Conservation (phyloP, 37 sponge, comb jelly and placozoan genomes). For the Chondrosia reniformis region DNA sequence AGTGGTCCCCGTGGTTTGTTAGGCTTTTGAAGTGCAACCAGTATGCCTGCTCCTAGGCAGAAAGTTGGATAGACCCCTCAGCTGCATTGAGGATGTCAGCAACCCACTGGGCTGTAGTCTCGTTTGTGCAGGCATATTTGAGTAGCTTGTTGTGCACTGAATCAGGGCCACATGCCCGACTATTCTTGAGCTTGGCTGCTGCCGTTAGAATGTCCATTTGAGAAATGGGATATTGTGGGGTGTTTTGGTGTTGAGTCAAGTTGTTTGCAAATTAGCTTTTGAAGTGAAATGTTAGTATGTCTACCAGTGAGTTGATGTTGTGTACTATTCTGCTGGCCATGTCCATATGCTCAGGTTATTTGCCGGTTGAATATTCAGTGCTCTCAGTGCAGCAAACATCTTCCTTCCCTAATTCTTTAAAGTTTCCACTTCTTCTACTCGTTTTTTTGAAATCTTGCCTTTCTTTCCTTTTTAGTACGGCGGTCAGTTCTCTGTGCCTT, state of each 20-base stretch:
- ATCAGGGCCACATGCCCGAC: background rate
- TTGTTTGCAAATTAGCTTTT: background rate
- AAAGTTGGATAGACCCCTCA: background rate
- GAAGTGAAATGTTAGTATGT: background rate
- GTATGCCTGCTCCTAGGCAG: too few species aligned
- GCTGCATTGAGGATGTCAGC: too few species aligned
- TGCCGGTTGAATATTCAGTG: background rate
- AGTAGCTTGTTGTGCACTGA: too few species aligned
- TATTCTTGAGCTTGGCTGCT: background rate
- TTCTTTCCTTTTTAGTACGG: background rate
- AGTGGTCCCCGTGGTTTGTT: too few species aligned
- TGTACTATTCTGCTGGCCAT: background rate
- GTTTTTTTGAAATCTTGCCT: background rate
- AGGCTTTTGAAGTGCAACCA: too few species aligned
- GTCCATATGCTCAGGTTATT: background rate
- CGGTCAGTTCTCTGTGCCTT: background rate
- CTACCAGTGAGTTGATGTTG: background rate
- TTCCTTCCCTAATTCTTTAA: background rate
- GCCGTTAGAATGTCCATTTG: background rate
- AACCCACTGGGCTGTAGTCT: too few species aligned
- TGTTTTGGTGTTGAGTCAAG: background rate
- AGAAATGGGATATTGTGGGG: background rate
- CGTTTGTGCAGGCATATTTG: too few species aligned
- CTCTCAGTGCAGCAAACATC: background rate
- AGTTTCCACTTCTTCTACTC: background rate